phyloP scores from a whole-genome alignment of 2,113 vertebrate genomes.

The Andinoacara biseriatus region DNA sequence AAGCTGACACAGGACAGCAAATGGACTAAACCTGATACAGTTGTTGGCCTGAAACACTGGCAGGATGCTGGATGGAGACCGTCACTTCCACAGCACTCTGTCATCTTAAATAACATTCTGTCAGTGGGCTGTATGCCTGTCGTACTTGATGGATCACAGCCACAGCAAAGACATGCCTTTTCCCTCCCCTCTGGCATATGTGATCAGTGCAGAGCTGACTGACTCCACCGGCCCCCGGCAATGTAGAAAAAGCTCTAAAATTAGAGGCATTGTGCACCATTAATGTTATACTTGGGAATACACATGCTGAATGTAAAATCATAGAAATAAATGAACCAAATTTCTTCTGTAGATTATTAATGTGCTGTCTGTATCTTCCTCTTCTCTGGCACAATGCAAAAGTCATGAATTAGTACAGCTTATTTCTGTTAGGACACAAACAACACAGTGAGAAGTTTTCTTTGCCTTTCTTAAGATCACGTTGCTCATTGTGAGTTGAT shows the following conservation, averaged over 20 bases:
- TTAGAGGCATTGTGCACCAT: constrained; percentile 6
- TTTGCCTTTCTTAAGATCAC: neutral
- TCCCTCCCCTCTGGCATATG: constrained; percentile 39
- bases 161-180: constrained; percentile 35
- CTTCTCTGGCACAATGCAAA: neutral
- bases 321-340: neutral
- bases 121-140: constrained; percentile 51
- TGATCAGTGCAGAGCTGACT: constrained; percentile 43
- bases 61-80: constrained; percentile 40
- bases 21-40: constrained; percentile 35
- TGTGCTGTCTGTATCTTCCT: neutral
- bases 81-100: constrained; percentile 51
- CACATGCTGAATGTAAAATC: neutral
- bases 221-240: constrained; percentile 17
- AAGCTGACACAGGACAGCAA: constrained; percentile 44
- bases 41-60: constrained; percentile 45
- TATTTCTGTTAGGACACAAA: neutral
- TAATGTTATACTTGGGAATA: constrained; percentile 14
- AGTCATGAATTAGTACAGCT: neutral
- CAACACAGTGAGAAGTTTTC: neutral
- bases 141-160: constrained; percentile 58
- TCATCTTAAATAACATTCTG: constrained; percentile 63
- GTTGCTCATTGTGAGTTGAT: constrained; percentile 1
- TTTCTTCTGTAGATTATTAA: constrained; percentile 24
- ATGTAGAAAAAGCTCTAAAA: constrained; percentile 28